Conservation (phyloP, 1,140 invertebrate species). For the Papilio aristodemus region DNA sequence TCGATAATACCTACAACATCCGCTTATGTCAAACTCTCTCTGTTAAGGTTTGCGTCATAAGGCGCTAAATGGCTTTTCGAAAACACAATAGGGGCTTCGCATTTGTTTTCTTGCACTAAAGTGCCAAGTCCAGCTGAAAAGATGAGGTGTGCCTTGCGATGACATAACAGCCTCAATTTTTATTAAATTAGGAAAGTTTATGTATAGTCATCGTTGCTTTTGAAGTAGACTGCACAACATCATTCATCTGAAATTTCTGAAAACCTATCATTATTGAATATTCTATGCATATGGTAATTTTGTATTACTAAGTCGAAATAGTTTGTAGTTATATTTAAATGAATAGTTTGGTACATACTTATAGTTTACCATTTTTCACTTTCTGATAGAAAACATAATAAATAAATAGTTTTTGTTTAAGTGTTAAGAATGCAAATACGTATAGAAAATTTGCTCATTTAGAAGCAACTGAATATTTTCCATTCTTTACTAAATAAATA, state of each 20-base stretch:
- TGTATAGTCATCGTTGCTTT: neutral
- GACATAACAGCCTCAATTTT: constrained; percentile 22
- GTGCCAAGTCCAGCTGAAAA: constrained; percentile 14
- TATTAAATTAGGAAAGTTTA: constrained; percentile 26
- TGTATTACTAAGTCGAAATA: too few relatives aligned
- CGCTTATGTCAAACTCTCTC: constrained; percentile 37
- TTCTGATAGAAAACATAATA: too few relatives aligned
- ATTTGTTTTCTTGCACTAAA: constrained; percentile 7
- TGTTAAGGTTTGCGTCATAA: constrained; percentile 37
- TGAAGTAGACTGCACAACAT: neutral
- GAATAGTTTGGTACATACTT: too few relatives aligned
- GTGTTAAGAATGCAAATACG: too few relatives aligned
- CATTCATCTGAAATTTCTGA: neutral
- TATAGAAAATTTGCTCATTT: too few relatives aligned
- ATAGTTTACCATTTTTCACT: too few relatives aligned
- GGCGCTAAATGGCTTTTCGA: constrained; percentile 26
- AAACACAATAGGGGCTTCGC: constrained; percentile 13
- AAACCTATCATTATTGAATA: too few relatives aligned
- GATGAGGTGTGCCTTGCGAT: neutral
- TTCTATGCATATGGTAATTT: too few relatives aligned
- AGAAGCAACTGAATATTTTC: too few relatives aligned
- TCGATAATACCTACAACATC: constrained; percentile 34
- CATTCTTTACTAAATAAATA: too few relatives aligned
- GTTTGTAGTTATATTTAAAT: too few relatives aligned
- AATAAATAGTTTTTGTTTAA: too few relatives aligned